phyloP scores from a whole-genome alignment of 2,888 invertebrate species.

The Aphodius granarius region DNA sequence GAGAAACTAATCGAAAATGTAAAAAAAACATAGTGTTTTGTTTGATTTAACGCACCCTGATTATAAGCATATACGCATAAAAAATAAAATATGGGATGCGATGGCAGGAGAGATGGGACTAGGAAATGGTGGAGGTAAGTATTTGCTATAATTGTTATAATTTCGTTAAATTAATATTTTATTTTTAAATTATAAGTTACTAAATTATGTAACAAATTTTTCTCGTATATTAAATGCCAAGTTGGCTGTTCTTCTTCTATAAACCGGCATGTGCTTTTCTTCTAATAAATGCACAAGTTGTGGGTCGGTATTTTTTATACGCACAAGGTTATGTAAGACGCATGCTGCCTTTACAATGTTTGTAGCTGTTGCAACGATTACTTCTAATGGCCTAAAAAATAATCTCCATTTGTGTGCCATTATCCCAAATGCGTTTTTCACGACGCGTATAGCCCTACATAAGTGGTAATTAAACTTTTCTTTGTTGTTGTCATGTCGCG shows the following conservation, averaged over 20 bases:
- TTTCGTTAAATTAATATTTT: too few relatives aligned
- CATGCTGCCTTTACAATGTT: constrained; percentile 30
- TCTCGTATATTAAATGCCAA: constrained; percentile 9
- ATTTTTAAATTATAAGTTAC: too few relatives aligned
- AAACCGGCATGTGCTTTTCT: constrained; percentile 6
- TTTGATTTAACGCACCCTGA: not conserved
- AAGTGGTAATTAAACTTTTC: too few relatives aligned
- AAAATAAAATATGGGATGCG: not conserved
- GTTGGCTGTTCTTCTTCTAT: constrained; percentile 9
- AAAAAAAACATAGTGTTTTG: too few relatives aligned
- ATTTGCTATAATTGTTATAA: not conserved
- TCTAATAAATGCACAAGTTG: constrained; percentile 5
- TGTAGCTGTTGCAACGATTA: constrained; percentile 30
- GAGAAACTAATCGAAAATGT: too few relatives aligned
- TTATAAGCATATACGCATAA: constrained; percentile 3
- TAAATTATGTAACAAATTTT: constrained; percentile 3
- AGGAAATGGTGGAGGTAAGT: not conserved
- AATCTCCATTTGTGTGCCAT: constrained; percentile 34
- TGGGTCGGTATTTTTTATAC: not conserved
- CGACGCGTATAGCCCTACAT: too few relatives aligned
- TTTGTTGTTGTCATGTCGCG: too few relatives aligned
- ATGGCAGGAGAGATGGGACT: not conserved
- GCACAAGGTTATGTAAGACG: constrained; percentile 32
- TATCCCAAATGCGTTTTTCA: constrained; percentile 37
- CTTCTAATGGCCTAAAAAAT: constrained; percentile 35